Evolutionary conservation across 2,888 invertebrate species (phyloP), one percentile per base, ranked within the genome.

Genomic region (Trileptium ribeirensis): DNA sequence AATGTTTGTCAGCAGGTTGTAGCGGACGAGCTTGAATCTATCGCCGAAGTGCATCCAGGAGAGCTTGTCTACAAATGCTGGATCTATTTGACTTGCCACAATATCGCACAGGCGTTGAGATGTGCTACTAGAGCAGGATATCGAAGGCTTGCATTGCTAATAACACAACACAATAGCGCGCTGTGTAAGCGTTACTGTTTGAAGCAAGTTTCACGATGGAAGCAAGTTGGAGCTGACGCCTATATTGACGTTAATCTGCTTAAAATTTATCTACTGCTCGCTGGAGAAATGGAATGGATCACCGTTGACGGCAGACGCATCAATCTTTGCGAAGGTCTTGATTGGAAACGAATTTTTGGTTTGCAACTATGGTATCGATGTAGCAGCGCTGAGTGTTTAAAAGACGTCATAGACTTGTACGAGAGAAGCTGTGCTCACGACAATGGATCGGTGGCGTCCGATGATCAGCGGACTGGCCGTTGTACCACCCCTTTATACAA

Each of bases 341-440:
- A 89, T 84, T 89, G 89, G 89, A 89, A 89, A 82, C 82, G 89
- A 80, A 86, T 87, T 3, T 84, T 89, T 3, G 89, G 88, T 31
- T 81, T 89, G 34, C 89, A 89, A 83, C 84, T 89, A 1, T 89
- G 89, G 89, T 51, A 51, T 24, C 51, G 51, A 8, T 51, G 51
- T 51, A 51, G 51, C 51, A 51, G 51, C 24, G 24, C 8, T 51
- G 51, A 51, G 8, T 51, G 8, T 15, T 24, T 51, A 15, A 8
- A 24, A 15, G 51, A 51, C 24, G 24, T 51, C 24, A 24, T 51
- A 15, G 51, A 51, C 8, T 15, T 24, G 51, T 51, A 51, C 51
- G 51, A 51, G 24, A 51, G 24, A 15, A 24, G 51, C 24, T 51
- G 8, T 24, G 24, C 51, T 8, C 8, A 51, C 24, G 8, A 51